Evolutionary conservation across 2,888 invertebrate genomes (phyloP).

Genomic region (Mechanitis mazaeus): DNA sequence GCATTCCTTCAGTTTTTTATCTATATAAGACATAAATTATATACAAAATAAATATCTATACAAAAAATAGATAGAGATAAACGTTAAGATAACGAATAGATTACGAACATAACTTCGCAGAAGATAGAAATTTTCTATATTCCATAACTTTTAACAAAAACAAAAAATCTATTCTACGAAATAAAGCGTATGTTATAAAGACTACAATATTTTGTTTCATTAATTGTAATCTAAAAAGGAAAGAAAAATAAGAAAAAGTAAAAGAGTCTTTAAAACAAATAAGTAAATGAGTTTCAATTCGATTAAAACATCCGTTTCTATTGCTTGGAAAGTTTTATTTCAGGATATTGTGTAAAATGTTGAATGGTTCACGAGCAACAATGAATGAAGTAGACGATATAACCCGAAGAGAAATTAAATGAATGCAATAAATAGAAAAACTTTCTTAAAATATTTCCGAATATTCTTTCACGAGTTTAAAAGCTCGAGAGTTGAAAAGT

Average conservation of each 20-base stretch:
- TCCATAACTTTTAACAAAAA: conserved; percentile 16
- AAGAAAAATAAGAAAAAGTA: too few relatives aligned
- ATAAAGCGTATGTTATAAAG: too few relatives aligned
- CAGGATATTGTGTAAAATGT: neutral
- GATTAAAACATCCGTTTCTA: neutral
- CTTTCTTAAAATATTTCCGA: conserved; percentile 10
- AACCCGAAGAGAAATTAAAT: conserved; percentile 38
- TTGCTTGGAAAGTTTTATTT: neutral
- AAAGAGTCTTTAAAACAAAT: too few relatives aligned
- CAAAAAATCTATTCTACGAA: conserved; percentile 4
- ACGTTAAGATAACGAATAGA: too few relatives aligned
- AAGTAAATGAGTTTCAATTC: neutral
- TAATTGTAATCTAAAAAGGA: too few relatives aligned
- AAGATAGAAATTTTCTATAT: conserved; percentile 21
- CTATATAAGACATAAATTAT: too few relatives aligned
- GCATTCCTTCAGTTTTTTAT: too few relatives aligned
- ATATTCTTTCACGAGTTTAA: too few relatives aligned
- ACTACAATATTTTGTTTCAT: too few relatives aligned
- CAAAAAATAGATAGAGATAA: too few relatives aligned
- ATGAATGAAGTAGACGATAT: conserved; percentile 16
- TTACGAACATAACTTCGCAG: conserved; percentile 18
- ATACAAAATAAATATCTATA: too few relatives aligned
- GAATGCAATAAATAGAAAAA: conserved; percentile 36
- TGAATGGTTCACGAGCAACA: conserved; percentile 11
- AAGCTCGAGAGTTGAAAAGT: too few relatives aligned